These are phyloP conservation scores for Acanthosoma haemorrhoidale DNA, from an alignment of 2,888 invertebrate species.

Conservation along the genomic window DNA sequence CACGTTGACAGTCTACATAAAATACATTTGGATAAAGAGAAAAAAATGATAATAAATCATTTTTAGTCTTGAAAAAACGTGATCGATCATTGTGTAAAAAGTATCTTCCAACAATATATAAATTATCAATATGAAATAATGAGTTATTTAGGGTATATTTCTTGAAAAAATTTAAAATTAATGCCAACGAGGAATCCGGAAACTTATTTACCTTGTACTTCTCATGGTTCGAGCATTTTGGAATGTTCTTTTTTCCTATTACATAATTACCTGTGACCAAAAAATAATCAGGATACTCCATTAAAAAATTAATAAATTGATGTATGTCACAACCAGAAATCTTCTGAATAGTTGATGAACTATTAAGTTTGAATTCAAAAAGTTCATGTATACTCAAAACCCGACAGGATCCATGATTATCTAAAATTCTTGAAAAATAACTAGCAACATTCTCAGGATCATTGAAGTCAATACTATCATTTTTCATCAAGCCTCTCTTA, in stretches of 20 bases:
- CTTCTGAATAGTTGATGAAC: not conserved
- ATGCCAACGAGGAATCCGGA: not conserved
- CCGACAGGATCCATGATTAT: not conserved
- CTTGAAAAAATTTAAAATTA: not conserved
- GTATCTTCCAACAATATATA: not conserved
- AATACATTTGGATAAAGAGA: not conserved
- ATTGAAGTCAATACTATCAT: too few species aligned
- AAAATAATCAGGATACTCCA: not conserved
- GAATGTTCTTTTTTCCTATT: not conserved
- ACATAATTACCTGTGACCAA: conserved; percentile 1
- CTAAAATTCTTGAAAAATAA: not conserved
- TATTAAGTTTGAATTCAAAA: not conserved
- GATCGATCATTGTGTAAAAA: not conserved
- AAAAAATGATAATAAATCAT: not conserved
- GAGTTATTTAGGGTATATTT: not conserved
- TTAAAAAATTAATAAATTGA: not conserved
- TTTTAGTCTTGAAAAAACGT: not conserved
- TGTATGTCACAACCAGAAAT: not conserved
- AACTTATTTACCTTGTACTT: not conserved
- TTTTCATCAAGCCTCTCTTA: too few species aligned
- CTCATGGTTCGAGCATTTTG: not conserved
- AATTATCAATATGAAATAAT: not conserved
- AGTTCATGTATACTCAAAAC: not conserved
- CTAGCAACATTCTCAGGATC: not conserved
- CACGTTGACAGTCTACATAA: not conserved